Evolutionary conservation across 2,797 vertebrate species (phyloP), one percentile per base, ranked within the genome.

Genomic region (Diceros bicornis): DNA sequence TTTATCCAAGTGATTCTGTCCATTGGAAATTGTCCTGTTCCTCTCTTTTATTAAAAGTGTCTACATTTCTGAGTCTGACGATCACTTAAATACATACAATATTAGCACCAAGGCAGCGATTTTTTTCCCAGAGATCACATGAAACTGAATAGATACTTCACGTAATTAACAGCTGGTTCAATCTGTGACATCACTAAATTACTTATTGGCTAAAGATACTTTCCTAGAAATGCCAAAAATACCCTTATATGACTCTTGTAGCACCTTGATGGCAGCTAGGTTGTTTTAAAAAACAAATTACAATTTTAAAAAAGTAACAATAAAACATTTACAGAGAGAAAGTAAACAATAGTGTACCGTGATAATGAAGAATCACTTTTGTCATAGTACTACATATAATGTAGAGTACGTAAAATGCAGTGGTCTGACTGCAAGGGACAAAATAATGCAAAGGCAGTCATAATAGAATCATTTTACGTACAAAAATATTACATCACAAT

Each of bases 401-500:
- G 99, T 98, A 99, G 98, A 98, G 98, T 99, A 99, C 95, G 90
- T 98, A 99, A 99, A 99, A 99, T 98, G 99, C 98, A 99, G 98
- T 98, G 98, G 98, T 97, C 97, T 97, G 98, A 99, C 99, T 99
- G 99, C 99, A 98, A 95, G 97, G 97, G 97, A 98, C 62, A 83
- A 79, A 85, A 96, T 97, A 97, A 98, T 87, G 98, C 96, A 96
- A 98, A 98, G 98, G 98, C 98, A 99, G 98, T 98, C 98, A 97
- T 98, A 98, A 98, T 98, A 99, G 98, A 98, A 98, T 99, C 98
- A 99, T 99, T 99, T 99, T 98, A 99, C 98, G 98, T 98, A 99
- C 98, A 99, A 99, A 99, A 99, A 99, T 99, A 99, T 99, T 99
- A 99, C 98, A 99, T 98, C 98, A 98, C 99, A 99, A 99, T 99